Conservation (phyloP, 1,140 invertebrate species). For the Orchestia grillus region DNA sequence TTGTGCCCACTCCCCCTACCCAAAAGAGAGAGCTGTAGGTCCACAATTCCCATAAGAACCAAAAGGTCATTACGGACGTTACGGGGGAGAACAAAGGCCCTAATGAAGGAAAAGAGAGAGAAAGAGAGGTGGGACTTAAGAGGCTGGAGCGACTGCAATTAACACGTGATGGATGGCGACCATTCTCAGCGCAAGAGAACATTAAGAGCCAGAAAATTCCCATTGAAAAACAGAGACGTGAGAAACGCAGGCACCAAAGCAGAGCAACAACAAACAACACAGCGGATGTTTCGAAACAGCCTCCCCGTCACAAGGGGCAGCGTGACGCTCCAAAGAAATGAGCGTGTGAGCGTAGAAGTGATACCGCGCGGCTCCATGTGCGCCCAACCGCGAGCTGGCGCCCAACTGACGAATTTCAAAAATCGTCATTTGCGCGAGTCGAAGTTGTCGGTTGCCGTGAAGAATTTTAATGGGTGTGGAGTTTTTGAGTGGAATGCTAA, state of each 20-base stretch:
- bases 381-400: not conserved
- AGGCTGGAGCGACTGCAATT: conserved; percentile 25
- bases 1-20: not conserved
- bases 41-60: not conserved
- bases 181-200: not conserved
- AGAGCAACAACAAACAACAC: not conserved
- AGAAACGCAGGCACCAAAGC: conserved; percentile 7
- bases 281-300: not conserved
- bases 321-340: not conserved
- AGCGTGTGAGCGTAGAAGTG: not conserved
- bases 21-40: not conserved
- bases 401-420: not conserved
- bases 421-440: too few species aligned
- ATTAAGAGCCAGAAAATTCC: conserved; percentile 4
- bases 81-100: not conserved
- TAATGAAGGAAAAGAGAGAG: not conserved
- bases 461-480: not conserved
- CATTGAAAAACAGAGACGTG: not conserved
- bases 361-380: not conserved
- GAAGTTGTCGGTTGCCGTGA: not conserved
- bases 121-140: not conserved
- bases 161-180: conserved; percentile 1
- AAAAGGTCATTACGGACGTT: conserved; percentile 17
- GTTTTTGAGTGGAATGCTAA: not conserved
- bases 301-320: not conserved